Evolutionary conservation across 2,797 vertebrate species (phyloP).

Genomic region (Salmo trutta): DNA sequence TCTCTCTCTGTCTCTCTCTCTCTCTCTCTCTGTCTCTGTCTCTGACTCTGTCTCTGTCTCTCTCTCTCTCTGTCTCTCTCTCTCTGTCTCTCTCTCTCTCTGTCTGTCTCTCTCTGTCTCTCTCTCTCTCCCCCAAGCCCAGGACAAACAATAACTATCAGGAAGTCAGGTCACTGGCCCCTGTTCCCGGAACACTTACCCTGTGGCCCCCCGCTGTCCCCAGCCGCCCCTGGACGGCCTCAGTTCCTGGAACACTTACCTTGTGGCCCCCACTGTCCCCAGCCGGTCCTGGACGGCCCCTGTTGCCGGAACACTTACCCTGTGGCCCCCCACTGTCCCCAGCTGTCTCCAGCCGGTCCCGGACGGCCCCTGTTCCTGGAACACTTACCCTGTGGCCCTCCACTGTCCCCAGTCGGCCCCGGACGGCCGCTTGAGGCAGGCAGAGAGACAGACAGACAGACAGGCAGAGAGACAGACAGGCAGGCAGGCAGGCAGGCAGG

Average conservation of each 20-base stretch:
- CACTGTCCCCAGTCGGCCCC: neutral
- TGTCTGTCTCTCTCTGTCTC: too few relatives aligned
- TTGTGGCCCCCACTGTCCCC: neutral
- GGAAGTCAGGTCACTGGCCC: neutral
- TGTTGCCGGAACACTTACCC: neutral
- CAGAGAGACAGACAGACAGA: too few relatives aligned
- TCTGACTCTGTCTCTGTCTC: too few relatives aligned
- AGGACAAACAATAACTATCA: slow-evolving; percentile 58
- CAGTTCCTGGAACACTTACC: neutral
- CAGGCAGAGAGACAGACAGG: too few relatives aligned
- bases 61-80: too few relatives aligned
- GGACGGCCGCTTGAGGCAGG: too few relatives aligned
- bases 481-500: too few relatives aligned
- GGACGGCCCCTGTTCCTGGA: neutral
- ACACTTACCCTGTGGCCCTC: neutral
- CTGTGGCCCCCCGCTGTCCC: neutral
- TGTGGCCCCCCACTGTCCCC: neutral
- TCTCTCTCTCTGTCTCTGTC: slow-evolving; percentile 26
- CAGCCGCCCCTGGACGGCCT: neutral
- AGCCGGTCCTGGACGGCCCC: neutral
- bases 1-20: slow-evolving; percentile 71
- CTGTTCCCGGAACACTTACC: neutral
- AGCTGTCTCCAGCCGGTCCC: too few relatives aligned
- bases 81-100: too few relatives aligned
- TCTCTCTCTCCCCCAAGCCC: too few relatives aligned